These are phyloP conservation scores for Sarcoramphus papa DNA, from an alignment of 2,797 vertebrate species.

Conservation along the genomic window DNA sequence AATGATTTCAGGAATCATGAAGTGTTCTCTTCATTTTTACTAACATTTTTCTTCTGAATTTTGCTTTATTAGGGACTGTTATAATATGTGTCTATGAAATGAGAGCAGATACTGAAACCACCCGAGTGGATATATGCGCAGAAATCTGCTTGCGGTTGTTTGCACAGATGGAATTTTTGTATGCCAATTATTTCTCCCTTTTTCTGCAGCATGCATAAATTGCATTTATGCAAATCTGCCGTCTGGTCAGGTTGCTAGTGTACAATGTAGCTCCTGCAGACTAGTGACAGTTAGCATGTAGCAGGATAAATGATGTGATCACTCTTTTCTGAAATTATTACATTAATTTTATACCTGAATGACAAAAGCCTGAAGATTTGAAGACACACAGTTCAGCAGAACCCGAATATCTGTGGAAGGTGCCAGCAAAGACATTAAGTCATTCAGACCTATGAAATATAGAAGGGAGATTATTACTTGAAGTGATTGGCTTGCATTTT, in stretches of 20 bases:
- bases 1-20: not conserved
- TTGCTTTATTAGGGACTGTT: not conserved
- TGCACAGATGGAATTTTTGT: constrained; percentile 35
- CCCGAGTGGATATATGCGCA: not conserved
- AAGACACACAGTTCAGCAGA: constrained; percentile 67
- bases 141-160: not conserved
- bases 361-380: constrained; percentile 64
- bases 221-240: constrained; percentile 38
- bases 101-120: not conserved
- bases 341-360: constrained; percentile 65
- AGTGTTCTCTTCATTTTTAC: not conserved
- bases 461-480: not conserved
- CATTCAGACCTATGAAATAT: constrained; percentile 57
- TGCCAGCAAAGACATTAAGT: constrained; percentile 60
- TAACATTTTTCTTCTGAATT: not conserved
- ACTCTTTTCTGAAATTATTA: not conserved
- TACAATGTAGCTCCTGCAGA: not conserved
- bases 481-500: not conserved
- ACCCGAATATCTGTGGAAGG: constrained; percentile 54
- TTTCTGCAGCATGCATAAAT: not conserved
- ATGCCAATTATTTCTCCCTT: constrained; percentile 14
- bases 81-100: not conserved
- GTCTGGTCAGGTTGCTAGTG: constrained; percentile 5
- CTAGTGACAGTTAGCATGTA: not conserved
- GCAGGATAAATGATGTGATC: not conserved